Conservation (phyloP, 2,113 vertebrate genomes). For the Salvelinus sp. region DNA sequence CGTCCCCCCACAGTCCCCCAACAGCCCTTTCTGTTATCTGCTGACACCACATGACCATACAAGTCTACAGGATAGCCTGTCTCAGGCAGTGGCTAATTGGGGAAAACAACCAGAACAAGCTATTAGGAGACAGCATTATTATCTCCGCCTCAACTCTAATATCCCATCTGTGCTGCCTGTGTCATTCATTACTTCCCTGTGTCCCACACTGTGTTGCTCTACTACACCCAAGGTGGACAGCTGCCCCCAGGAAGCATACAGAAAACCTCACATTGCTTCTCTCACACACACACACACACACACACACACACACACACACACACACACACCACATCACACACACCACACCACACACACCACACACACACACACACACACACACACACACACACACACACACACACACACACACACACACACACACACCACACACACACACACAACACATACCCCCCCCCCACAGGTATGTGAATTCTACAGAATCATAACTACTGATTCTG, state of each 20-base stretch:
- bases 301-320: neutral
- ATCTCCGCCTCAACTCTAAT: slow-evolving; percentile 36
- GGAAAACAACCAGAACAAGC: slow-evolving; percentile 35
- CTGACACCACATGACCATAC: slow-evolving; percentile 27
- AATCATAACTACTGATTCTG: too few species aligned
- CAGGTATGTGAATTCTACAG: too few species aligned
- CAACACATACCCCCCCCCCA: too few species aligned
- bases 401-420: neutral
- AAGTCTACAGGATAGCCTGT: slow-evolving; percentile 23
- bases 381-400: neutral
- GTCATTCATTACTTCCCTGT: slow-evolving; percentile 39
- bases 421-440: neutral
- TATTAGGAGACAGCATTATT: slow-evolving; percentile 41
- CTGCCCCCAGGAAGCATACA: neutral
- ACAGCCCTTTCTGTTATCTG: slow-evolving; percentile 17
- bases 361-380: neutral
- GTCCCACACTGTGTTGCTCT: slow-evolving; percentile 11
- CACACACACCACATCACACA: neutral
- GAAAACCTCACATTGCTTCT: neutral
- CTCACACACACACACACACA: neutral
- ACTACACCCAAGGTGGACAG: slow-evolving; percentile 10
- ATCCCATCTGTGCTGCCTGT: slow-evolving; percentile 39
- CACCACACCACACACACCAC: neutral
- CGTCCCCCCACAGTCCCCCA: neutral
- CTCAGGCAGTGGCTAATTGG: slow-evolving; percentile 31